These are phyloP conservation scores for Bombus turneri DNA, from an alignment of 1,140 invertebrate genomes.

Conservation along the genomic window DNA sequence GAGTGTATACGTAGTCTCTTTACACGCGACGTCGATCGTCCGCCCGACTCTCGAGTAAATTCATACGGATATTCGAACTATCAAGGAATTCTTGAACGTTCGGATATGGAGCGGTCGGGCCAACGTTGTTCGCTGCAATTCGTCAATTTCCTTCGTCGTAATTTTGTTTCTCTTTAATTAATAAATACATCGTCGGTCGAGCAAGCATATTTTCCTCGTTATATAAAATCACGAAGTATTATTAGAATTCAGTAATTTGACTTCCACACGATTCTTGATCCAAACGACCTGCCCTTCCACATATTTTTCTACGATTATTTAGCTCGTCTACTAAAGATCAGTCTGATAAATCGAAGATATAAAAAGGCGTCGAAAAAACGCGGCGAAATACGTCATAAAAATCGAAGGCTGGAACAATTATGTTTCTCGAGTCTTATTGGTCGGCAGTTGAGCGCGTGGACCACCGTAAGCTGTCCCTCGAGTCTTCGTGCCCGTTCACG, in stretches of 20 bases:
- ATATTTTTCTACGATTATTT: constrained; percentile 31
- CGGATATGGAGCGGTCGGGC: constrained; percentile 78
- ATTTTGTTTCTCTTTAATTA: neutral
- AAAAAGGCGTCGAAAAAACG: constrained; percentile 42
- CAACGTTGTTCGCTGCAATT: constrained; percentile 46
- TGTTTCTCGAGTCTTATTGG: constrained; percentile 77
- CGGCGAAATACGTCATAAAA: constrained; percentile 33
- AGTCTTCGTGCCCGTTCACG: neutral
- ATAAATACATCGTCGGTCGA: constrained; percentile 36
- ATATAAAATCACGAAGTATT: no score
- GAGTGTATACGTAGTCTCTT: constrained; percentile 52
- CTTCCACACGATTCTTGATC: neutral
- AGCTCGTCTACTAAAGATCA: constrained; percentile 49
- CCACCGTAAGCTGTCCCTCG: neutral
- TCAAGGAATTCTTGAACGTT: constrained; percentile 81
- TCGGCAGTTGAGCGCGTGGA: constrained; percentile 51
- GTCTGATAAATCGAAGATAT: constrained; percentile 43
- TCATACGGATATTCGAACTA: constrained; percentile 79
- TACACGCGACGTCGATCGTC: constrained; percentile 62
- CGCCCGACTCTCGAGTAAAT: constrained; percentile 77
- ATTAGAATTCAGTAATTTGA: neutral
- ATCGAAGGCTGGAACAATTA: constrained; percentile 64
- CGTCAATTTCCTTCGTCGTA: neutral
- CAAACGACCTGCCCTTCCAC: neutral
- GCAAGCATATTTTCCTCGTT: neutral